phyloP scores from a whole-genome alignment of 2,888 invertebrate genomes.

The Acanthosoma haemorrhoidale region DNA sequence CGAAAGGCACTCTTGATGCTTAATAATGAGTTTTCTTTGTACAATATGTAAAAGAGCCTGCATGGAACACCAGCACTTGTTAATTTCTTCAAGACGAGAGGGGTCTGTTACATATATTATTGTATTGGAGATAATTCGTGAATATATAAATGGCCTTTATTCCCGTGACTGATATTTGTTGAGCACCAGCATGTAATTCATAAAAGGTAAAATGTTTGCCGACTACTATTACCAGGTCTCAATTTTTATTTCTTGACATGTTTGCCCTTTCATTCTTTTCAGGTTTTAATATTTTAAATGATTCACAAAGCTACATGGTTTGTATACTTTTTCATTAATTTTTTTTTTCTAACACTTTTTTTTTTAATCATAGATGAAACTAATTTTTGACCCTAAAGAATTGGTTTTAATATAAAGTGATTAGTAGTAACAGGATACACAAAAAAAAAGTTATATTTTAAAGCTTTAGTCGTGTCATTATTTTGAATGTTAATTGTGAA shows the following conservation, averaged over 20 bases:
- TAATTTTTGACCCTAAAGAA: too few species aligned
- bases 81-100: slow-evolving; percentile 20
- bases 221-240: slow-evolving; percentile 25
- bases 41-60: slow-evolving; percentile 12
- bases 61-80: slow-evolving; percentile 20
- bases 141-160: slow-evolving; percentile 21
- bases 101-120: slow-evolving; percentile 9
- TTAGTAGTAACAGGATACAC: too few species aligned
- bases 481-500: background rate
- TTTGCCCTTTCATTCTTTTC: slow-evolving; percentile 2
- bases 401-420: too few species aligned
- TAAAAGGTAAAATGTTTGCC: slow-evolving; percentile 29
- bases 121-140: slow-evolving; percentile 20
- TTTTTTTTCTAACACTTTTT: too few species aligned
- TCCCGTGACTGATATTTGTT: slow-evolving; percentile 18
- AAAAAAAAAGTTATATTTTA: too few species aligned
- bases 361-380: background rate
- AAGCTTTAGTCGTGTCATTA: too few species aligned
- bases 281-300: background rate
- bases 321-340: background rate
- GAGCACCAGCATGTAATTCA: slow-evolving; percentile 19
- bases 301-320: background rate
- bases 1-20: slow-evolving; percentile 25
- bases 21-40: slow-evolving; percentile 26
- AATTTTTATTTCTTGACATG: slow-evolving; percentile 8